Conservation (phyloP, 2,797 vertebrate genomes). For the Podarcis siculus region DNA sequence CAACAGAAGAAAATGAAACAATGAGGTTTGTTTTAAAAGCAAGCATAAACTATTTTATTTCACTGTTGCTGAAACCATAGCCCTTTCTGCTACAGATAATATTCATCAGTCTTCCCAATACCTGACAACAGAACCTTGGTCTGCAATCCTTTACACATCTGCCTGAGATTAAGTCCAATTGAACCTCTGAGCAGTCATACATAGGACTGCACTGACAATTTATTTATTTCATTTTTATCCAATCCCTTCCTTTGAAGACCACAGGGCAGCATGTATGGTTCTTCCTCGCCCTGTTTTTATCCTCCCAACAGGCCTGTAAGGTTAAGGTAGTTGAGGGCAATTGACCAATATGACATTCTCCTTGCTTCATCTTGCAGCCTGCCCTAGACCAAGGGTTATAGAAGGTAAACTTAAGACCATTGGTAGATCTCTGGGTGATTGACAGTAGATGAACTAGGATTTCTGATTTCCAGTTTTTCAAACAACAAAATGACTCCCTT, state of each 20-base stretch:
- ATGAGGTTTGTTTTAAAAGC: neutral
- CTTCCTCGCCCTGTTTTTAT: neutral
- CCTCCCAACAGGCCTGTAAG: neutral
- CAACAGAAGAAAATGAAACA: slow-evolving; percentile 24
- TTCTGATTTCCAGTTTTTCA: too few species aligned
- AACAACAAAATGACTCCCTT: too few species aligned
- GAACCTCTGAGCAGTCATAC: neutral
- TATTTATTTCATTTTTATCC: neutral
- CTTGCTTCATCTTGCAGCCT: too few species aligned
- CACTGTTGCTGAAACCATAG: neutral
- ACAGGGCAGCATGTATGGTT: neutral
- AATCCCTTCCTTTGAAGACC: neutral
- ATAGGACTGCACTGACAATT: neutral
- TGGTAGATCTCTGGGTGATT: too few species aligned
- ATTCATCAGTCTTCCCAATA: neutral
- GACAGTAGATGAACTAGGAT: too few species aligned
- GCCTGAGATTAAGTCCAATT: neutral
- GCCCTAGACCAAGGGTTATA: too few species aligned
- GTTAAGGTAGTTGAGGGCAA: neutral
- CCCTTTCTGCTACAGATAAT: neutral
- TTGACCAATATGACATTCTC: neutral
- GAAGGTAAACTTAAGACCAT: too few species aligned
- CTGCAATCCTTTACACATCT: neutral
- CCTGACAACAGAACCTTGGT: slow-evolving; percentile 1
- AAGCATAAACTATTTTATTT: slow-evolving; percentile 19